These are phyloP conservation scores for Acanthococcus lagerstroemiae DNA, from an alignment of 2,888 invertebrate species.

Conservation along the genomic window DNA sequence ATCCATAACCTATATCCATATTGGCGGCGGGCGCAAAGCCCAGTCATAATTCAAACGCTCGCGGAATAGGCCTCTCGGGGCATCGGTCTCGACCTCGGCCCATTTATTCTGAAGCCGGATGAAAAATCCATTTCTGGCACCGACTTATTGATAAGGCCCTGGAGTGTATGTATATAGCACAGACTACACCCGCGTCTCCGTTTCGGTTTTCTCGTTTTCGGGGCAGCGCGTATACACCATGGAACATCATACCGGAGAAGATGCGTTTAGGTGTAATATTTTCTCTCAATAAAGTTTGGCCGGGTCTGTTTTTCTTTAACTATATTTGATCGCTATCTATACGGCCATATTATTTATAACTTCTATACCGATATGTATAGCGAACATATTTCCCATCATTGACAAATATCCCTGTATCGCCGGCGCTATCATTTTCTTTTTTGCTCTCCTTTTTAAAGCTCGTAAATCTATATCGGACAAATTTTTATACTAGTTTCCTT, in stretches of 20 bases:
- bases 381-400: conserved; percentile 4
- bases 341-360: conserved; percentile 9
- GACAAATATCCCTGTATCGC: conserved; percentile 3
- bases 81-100: conserved; percentile 37
- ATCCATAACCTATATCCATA: conserved; percentile 34
- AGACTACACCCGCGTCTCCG: background rate
- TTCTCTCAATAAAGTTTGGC: conserved; percentile 5
- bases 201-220: background rate
- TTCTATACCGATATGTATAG: background rate
- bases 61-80: conserved; percentile 20
- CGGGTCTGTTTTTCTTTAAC: conserved; percentile 7
- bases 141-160: conserved; percentile 46
- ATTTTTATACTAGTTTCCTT: conserved; percentile 1
- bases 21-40: conserved; percentile 26
- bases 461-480: conserved; percentile 6
- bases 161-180: conserved; percentile 25
- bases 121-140: conserved; percentile 46
- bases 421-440: conserved; percentile 1
- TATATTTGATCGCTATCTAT: conserved; percentile 6
- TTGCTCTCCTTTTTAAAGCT: background rate
- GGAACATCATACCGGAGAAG: too few species aligned
- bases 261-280: background rate
- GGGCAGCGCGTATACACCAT: too few species aligned
- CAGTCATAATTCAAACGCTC: conserved; percentile 26
- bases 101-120: conserved; percentile 43